Evolutionary conservation across 2,888 invertebrate species (phyloP), one percentile per base, ranked within the genome.

Genomic region (Heteropelma amictum): DNA sequence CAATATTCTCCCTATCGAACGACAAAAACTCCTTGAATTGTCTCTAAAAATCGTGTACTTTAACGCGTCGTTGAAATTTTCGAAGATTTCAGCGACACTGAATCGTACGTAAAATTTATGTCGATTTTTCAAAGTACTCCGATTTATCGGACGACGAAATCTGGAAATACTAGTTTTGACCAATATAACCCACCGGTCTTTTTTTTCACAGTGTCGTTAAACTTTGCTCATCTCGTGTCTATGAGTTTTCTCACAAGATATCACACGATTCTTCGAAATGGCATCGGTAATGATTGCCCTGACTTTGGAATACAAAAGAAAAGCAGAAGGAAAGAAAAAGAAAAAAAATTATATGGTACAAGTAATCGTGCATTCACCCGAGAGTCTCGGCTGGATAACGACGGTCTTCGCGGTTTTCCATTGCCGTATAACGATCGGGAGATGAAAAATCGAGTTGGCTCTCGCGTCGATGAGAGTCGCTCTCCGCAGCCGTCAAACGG

Each of bases 341-440:
- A 8, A 23, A 23, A 63, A 65, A 53, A 42, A 53, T 42, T 12
- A 42, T 42, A 42, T 28, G 21, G 51, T 12, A 23, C 28, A 35
- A 35, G 40, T 61, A 70, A 65, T 56, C 28, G 54, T 70, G 47
- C 60, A 61, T 53, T 58, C 47, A 61, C 35, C 26, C 17, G 38
- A 45, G 40, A 56, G n/a, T n/a, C 42, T 51, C 42, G 58, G 14
- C 26, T 28, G 53, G 45, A 61, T 70, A 61, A 70, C 70, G 65
- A 75, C 26, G 61, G 21, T 54, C 67, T 19, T 72, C 67, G 61
- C 49, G 63, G 63, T 72, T 71, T 76, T 71, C 47, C 56, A 35
- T 42, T 19, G 61, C 53, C 35, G 8, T 28, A 8, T 35, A 74
- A 64, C 45, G 47, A 67, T 60, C 60, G 35, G 12, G 64, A 74